phyloP scores from a whole-genome alignment of 1,140 invertebrate species.

The Chelonus insularis region DNA sequence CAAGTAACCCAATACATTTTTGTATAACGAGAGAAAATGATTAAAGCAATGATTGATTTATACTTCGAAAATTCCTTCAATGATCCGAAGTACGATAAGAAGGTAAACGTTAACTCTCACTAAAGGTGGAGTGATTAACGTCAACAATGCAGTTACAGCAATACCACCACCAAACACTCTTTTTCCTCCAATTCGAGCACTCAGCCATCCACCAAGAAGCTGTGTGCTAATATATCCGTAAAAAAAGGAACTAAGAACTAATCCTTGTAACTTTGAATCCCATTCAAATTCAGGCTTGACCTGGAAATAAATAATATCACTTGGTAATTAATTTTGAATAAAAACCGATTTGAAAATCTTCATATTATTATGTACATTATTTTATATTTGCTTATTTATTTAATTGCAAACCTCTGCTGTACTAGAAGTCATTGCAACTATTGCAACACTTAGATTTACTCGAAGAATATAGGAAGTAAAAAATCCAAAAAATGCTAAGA shows the following conservation, averaged over 20 bases:
- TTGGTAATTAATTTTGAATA: too few relatives aligned
- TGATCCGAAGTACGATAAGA: conserved; percentile 74
- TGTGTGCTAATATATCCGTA: conserved; percentile 79
- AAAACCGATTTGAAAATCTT: too few relatives aligned
- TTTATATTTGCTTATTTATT: too few relatives aligned
- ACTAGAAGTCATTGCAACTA: conserved; percentile 83
- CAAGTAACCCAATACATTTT: too few relatives aligned
- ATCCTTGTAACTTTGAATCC: conserved; percentile 76
- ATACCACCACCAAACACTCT: conserved; percentile 79
- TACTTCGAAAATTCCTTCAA: conserved; percentile 90
- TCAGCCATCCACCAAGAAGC: conserved; percentile 74
- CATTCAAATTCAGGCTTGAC: conserved; percentile 77
- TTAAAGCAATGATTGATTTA: conserved; percentile 10
- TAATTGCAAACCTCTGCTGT: conserved; percentile 59
- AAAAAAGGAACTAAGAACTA: conserved; percentile 87
- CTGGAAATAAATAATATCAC: not conserved
- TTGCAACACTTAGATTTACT: conserved; percentile 86
- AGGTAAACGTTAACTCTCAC: conserved; percentile 72
- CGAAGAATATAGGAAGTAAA: conserved; percentile 85
- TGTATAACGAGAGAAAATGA: too few relatives aligned
- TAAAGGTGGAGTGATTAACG: conserved; percentile 78
- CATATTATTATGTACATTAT: too few relatives aligned
- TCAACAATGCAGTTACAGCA: conserved; percentile 77
- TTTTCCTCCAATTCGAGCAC: conserved; percentile 71
- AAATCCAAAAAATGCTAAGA: conserved; percentile 85